A percentile compares a stretch with the other conserved stretches of the same genome.
These are phyloP conservation scores for Phalacrocorax pelagicus DNA, from an alignment of 2,113 vertebrate genomes.

Conservation along the genomic window DNA sequence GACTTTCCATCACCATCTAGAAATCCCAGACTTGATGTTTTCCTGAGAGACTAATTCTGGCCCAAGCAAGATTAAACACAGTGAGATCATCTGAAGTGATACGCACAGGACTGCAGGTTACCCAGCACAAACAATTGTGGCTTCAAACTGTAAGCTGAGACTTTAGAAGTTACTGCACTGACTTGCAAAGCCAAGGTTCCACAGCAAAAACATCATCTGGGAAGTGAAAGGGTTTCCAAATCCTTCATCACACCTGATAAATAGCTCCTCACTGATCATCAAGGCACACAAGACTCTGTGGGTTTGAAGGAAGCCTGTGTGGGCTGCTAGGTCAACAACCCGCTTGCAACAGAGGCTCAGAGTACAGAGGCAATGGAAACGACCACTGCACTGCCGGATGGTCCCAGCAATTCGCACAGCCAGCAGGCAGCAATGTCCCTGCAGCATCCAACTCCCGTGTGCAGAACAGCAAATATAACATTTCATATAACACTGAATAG, in stretches of 20 bases:
- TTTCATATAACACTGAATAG: background rate
- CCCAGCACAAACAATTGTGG: background rate
- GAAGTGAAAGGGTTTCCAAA: background rate
- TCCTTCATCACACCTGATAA: background rate
- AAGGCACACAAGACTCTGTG: background rate
- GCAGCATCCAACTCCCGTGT: background rate
- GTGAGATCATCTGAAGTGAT: background rate
- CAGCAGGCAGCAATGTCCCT: background rate
- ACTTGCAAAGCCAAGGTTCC: background rate
- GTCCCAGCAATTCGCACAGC: background rate
- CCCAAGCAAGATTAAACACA: background rate
- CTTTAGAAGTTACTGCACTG: background rate
- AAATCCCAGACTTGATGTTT: background rate
- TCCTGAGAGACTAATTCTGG: background rate
- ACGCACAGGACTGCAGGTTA: background rate
- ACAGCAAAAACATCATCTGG: background rate
- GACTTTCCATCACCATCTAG: background rate
- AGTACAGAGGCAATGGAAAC: background rate
- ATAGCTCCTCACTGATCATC: background rate
- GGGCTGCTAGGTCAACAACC: background rate
- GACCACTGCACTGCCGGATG: fast-evolving
- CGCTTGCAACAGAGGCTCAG: background rate
- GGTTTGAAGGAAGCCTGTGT: background rate
- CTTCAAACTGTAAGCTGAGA: background rate
- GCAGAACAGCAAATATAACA: background rate